Base-by-base conservation (phyloP, 2,888 invertebrate genomes). In the Xanthia icteritia region DNA sequence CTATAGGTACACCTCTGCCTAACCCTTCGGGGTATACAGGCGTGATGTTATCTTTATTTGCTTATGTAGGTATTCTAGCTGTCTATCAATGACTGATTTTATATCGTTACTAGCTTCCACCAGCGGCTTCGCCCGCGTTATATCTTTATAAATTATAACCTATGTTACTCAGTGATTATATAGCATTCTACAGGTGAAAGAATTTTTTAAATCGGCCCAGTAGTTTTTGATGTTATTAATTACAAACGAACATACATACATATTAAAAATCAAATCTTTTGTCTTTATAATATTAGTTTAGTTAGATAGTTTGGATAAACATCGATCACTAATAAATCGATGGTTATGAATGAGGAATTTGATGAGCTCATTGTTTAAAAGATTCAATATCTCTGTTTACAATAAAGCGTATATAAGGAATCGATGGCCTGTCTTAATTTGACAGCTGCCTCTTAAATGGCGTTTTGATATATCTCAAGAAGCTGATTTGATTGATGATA, bases 361-460 rank as follows among this genome's bases (percentile, higher is more conserved):
- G 58, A 81, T 73, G 65, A 60, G 81, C 51, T 74, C 78, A 79
- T 79, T 79, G 78, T 81, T 60, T 54, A 36, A 39, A 74, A 61
- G 6, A 79, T 36, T 61, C 20, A 36, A 51, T 58, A 42, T n/a
- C 9, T 58, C 4, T 58, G 45, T 45, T 72, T 73, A n/a, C 36
- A 58, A n/a, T 58, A 45, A 58, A 76, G 23, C 51, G 23, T 45
- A 6, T 48, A 27, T 11, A 64, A 80, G 56, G 48, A 68, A 81
- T 75, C 48, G 27, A 64, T 76, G 36, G 6, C 61, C 76, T 81
- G 67, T 76, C 82, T 51, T 31, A 67, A 51, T 67, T 81, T 51
- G 79, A 82, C 79, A 81, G 82, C 66, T 66, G 48, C 54, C 81
- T 75, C 65, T 39, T 81, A 56, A 79, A 63, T 51, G 82, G 15